A percentile compares a stretch with the other conserved stretches of the same genome.
These are phyloP conservation scores for Lumbricus terrestris DNA, from an alignment of 2,888 invertebrate genomes.

Conservation along the genomic window DNA sequence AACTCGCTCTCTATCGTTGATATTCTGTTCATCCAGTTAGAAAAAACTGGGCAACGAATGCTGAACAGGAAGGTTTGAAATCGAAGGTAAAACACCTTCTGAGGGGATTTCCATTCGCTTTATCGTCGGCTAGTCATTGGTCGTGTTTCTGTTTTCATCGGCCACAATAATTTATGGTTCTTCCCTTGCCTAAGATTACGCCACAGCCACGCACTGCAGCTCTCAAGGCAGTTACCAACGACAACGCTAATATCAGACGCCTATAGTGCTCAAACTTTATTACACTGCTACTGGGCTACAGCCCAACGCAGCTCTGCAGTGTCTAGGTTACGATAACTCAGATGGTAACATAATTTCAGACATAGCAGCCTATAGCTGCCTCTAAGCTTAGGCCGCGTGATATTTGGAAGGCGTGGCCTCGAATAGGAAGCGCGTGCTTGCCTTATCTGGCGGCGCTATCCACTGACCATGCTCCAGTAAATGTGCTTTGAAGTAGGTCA, in stretches of 20 bases:
- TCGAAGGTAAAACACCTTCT: not conserved
- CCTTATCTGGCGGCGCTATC: not conserved
- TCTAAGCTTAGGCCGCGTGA: not conserved
- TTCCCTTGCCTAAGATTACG: not conserved
- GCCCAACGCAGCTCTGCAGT: not conserved
- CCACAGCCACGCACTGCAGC: not conserved
- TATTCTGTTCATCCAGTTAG: not conserved
- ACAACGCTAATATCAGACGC: not conserved
- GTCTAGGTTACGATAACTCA: not conserved
- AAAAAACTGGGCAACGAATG: not conserved
- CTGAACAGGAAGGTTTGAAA: not conserved
- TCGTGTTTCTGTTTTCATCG: not conserved
- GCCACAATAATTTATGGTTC: not conserved
- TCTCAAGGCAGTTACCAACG: not conserved
- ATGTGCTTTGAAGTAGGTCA: not conserved
- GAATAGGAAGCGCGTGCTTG: not conserved
- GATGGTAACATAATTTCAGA: not conserved
- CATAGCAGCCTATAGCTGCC: no score
- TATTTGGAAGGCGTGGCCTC: not conserved
- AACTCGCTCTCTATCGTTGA: not conserved
- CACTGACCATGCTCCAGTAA: not conserved
- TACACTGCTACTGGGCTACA: not conserved
- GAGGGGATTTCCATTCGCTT: not conserved
- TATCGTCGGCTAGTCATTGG: not conserved
- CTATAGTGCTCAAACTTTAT: not conserved